Base-by-base conservation (phyloP, 2,888 invertebrate species). In the Priocnemis perturbator region DNA sequence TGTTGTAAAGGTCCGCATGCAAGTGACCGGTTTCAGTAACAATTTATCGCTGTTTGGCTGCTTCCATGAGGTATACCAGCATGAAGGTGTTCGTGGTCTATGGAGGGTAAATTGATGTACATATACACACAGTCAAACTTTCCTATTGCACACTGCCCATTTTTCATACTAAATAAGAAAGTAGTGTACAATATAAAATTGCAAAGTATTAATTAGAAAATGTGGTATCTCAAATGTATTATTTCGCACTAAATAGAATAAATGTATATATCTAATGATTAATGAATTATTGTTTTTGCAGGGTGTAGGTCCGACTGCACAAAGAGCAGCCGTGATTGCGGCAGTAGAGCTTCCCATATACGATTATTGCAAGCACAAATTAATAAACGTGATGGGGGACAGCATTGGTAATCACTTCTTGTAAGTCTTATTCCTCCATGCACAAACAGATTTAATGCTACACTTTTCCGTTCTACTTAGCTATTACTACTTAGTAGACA, bases 1-100 rank as follows among this genome's bases (percentile, higher is more conserved):
- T 90, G 97, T 98, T 56, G 92, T 98, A 44, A 98, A 98, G 92
- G 98, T 98, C 74, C 93, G 98, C 71, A 96, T 98, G 96, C 98
- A 98, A 92, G 94, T 95, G 21, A 89, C 90, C 59, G 91, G 91
- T 57, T 81, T 87, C 20, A 85, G 87, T 57, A 81, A 89, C 52
- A 86, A 89, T 67, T 76, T 85, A 50, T 85, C 88, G 1, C 90
- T 98, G 77, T 90, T 94, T 50, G 91, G 93, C n/a, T 95, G 96
- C 82, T 96, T 98, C 89, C 90, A 91, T 68, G 95, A 95, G 83
- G 95, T 98, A 69, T 96, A 96, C 89, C 91, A 91, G 71, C 91
- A 93, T 81, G 98, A 98, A 90, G 98, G 98, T 59, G 81, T 93
- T 64, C 91, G 93, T 65, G 98, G 98, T 26, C 90, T 98, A 76